Evolutionary conservation across 1,140 invertebrate genomes (phyloP).

Genomic region (Muscidifurax raptorellus): DNA sequence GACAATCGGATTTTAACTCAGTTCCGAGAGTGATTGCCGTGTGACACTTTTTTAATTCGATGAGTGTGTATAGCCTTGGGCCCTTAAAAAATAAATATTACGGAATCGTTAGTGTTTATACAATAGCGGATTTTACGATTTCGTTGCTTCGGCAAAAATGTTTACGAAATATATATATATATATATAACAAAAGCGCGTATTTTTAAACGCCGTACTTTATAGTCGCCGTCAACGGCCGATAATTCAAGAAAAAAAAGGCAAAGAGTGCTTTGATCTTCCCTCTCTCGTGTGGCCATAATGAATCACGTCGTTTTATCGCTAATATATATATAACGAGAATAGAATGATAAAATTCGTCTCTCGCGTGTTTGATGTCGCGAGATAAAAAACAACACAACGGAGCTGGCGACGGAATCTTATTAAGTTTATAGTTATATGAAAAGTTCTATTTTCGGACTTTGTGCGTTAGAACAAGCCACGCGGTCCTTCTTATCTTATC

Average conservation of each 20-base stretch:
- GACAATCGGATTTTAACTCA: background rate
- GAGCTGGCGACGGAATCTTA: background rate
- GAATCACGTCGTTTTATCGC: constrained; percentile 22
- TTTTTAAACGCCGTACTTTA: background rate
- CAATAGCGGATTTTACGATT: background rate
- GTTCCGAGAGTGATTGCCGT: background rate
- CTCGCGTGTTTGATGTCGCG: background rate
- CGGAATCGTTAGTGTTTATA: background rate
- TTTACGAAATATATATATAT: too few species aligned
- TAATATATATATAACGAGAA: background rate
- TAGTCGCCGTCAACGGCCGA: background rate
- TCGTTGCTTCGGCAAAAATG: background rate
- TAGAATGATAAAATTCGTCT: constrained; percentile 13
- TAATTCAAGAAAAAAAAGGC: background rate
- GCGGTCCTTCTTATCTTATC: background rate
- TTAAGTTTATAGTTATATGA: background rate
- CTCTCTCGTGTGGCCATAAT: background rate
- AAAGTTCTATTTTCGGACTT: background rate
- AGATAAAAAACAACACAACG: constrained; percentile 1
- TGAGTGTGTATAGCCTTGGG: background rate
- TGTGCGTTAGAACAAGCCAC: background rate
- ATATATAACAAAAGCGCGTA: background rate
- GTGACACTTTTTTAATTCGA: background rate
- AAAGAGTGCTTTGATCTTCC: background rate
- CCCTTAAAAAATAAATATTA: background rate